phyloP scores from a whole-genome alignment of 2,797 vertebrate genomes.

The Paratrypauchen microcephalus region DNA sequence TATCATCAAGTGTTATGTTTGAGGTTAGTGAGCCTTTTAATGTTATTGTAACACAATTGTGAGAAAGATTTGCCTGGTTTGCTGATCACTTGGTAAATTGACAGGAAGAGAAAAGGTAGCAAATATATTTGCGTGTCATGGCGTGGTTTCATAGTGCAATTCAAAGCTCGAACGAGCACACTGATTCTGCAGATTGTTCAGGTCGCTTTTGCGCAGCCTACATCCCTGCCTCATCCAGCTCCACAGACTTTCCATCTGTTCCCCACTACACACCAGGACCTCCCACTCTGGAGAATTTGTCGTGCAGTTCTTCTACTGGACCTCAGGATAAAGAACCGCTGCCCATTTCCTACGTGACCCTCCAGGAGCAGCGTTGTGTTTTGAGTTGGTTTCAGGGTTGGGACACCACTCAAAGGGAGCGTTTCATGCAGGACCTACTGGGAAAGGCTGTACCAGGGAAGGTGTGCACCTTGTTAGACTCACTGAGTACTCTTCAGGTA shows the following conservation, averaged over 20 bases:
- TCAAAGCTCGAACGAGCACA: slow-evolving; percentile 43
- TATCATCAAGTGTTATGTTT: not conserved
- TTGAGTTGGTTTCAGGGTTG: slow-evolving; percentile 88
- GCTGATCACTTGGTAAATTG: not conserved
- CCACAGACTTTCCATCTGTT: slow-evolving; percentile 54
- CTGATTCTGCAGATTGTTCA: slow-evolving; percentile 27
- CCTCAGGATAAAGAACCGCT: slow-evolving; percentile 37
- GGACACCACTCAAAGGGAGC: slow-evolving; percentile 78
- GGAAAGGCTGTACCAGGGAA: slow-evolving; percentile 89
- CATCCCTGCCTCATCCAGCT: slow-evolving; percentile 31
- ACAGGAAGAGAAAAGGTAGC: not conserved
- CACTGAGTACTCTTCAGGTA: slow-evolving; percentile 85
- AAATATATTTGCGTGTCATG: slow-evolving; percentile 51
- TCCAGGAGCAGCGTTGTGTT: slow-evolving; percentile 88
- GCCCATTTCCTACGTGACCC: slow-evolving; percentile 82
- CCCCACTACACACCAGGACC: slow-evolving; percentile 53
- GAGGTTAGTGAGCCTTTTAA: not conserved
- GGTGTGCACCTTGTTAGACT: slow-evolving; percentile 83
- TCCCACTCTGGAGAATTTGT: slow-evolving; percentile 65
- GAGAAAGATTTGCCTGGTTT: not conserved
- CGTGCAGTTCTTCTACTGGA: slow-evolving; percentile 51
- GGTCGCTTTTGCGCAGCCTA: slow-evolving; percentile 23
- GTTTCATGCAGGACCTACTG: slow-evolving; percentile 85
- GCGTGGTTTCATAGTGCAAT: slow-evolving; percentile 72
- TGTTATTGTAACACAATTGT: not conserved